Percentiles rank a stretch among this genome's conserved stretches.
phyloP scores from a whole-genome alignment of 2,797 vertebrate genomes.

The Nothura maculosa region DNA sequence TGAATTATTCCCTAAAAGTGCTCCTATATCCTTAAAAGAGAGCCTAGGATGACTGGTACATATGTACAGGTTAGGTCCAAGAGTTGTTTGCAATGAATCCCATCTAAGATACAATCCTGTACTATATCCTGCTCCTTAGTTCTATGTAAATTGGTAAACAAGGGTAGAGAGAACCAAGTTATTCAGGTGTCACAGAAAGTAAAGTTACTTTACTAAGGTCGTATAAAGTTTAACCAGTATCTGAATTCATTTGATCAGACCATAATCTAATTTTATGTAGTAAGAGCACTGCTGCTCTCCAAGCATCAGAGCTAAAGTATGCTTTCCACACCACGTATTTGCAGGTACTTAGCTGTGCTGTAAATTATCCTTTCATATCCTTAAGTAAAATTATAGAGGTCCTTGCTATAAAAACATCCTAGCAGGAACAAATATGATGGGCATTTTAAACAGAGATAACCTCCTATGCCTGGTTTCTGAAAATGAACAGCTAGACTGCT shows the following conservation, averaged over 20 bases:
- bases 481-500: conserved; percentile 29
- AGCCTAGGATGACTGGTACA: not conserved
- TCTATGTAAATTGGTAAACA: not conserved
- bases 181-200: not conserved
- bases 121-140: not conserved
- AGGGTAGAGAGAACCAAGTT: not conserved
- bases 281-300: not conserved
- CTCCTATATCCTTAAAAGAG: not conserved
- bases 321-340: not conserved
- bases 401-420: not conserved
- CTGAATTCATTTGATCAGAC: not conserved
- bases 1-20: not conserved
- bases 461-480: not conserved
- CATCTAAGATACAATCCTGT: not conserved
- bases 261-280: not conserved
- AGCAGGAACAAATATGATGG: not conserved
- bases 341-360: not conserved
- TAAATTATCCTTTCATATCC: conserved; percentile 34
- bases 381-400: not conserved
- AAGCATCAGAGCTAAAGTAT: not conserved
- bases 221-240: not conserved
- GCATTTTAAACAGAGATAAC: conserved; percentile 28
- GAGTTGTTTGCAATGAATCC: not conserved
- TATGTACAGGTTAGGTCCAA: not conserved
- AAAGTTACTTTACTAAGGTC: not conserved